These are phyloP conservation scores for Crotophaga sulcirostris DNA, from an alignment of 2,113 vertebrate genomes.

Conservation along the genomic window DNA sequence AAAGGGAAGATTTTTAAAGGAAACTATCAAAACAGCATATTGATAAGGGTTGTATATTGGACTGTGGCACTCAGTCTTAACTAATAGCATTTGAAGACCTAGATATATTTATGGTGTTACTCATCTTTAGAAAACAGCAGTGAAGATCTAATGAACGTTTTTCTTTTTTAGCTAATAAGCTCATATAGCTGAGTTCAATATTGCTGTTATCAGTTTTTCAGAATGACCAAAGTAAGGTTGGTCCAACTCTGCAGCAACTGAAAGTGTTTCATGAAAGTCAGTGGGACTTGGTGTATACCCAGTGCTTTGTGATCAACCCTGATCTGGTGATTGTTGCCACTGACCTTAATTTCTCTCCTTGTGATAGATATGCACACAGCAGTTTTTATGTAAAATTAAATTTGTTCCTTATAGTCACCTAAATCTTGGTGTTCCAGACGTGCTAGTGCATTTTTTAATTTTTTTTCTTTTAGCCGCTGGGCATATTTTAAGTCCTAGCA, in stretches of 20 bases:
- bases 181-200: neutral
- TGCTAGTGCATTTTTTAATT: neutral
- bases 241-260: neutral
- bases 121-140: neutral
- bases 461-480: neutral
- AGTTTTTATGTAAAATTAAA: neutral
- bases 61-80: neutral
- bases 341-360: neutral
- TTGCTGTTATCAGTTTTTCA: neutral
- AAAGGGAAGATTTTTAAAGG: neutral
- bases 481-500: neutral
- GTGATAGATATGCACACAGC: neutral
- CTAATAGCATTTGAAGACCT: neutral
- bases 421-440: neutral
- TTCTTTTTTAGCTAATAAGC: neutral
- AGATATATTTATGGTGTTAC: neutral
- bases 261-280: neutral
- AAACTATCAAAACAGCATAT: neutral
- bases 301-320: neutral
- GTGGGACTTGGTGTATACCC: neutral
- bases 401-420: neutral
- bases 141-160: neutral
- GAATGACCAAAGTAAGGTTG: neutral
- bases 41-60: fast-evolving
- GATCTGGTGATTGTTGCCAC: neutral